phyloP scores from a whole-genome alignment of 2,797 vertebrate genomes.

The Odontamblyopus lacepedii region DNA sequence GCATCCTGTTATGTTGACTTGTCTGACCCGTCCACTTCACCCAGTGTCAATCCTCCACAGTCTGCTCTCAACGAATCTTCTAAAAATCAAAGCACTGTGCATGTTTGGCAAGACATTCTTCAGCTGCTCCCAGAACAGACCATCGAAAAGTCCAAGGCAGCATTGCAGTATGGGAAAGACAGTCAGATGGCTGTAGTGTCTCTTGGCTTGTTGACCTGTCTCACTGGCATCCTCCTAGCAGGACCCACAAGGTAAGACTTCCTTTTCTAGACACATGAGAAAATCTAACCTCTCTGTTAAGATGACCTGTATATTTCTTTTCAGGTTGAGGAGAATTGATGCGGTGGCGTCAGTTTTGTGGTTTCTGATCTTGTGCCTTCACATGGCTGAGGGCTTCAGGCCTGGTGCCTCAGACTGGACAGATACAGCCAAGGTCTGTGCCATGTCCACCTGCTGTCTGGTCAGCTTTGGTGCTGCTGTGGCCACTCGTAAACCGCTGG shows the following conservation, averaged over 20 bases:
- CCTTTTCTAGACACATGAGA: background rate
- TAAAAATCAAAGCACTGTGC: background rate
- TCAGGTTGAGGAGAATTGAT: slow-evolving; percentile 91
- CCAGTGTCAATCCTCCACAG: slow-evolving; percentile 44
- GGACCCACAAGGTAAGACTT: slow-evolving; percentile 84
- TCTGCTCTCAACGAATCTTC: slow-evolving; percentile 53
- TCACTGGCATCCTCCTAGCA: slow-evolving; percentile 86
- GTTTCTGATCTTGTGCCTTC: slow-evolving; percentile 85
- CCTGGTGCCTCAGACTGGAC: slow-evolving; percentile 78
- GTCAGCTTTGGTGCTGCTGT: slow-evolving; percentile 90
- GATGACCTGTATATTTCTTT: slow-evolving; percentile 7
- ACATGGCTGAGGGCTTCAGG: slow-evolving; percentile 81
- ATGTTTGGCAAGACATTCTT: slow-evolving; percentile 79
- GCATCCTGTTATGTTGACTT: slow-evolving; percentile 70
- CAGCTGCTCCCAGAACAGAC: slow-evolving; percentile 76
- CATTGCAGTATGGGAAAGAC: slow-evolving; percentile 83
- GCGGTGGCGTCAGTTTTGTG: slow-evolving; percentile 88
- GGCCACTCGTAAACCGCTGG: slow-evolving; percentile 84
- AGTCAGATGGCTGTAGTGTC: slow-evolving; percentile 83
- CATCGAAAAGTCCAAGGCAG: slow-evolving; percentile 67
- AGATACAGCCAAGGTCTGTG: slow-evolving; percentile 81
- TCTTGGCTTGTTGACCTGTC: slow-evolving; percentile 86
- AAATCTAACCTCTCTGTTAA: background rate
- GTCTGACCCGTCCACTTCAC: slow-evolving; percentile 44
- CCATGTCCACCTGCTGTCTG: slow-evolving; percentile 88